Base-by-base conservation (phyloP, 1,140 invertebrate genomes). In the Atta colombica region DNA sequence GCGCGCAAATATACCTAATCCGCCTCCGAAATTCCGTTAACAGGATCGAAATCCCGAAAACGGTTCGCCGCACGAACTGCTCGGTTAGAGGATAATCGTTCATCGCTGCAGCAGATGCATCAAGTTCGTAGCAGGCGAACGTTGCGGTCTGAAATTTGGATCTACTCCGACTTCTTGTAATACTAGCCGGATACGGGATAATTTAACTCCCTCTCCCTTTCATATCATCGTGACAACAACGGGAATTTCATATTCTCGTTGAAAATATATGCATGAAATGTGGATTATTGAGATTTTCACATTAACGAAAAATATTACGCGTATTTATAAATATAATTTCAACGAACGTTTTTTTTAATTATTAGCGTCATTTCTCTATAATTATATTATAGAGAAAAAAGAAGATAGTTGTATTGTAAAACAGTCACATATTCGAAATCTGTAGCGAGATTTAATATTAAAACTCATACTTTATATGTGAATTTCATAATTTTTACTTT, bases 1-100 rank as follows among this genome's bases (percentile, higher is more conserved):
- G 66, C 49, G 51, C 35, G 78, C 78, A 72, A 81, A 81, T 81
- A 81, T 21, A 81, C 66, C 78, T 71, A 82, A 82, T 82, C 80
- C 53, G 78, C 51, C 16, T 71, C 10, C 25, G 39, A 82, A 82
- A 82, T 82, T 82, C 25, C 80, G 80, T 21, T 63, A 39, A 74
- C 80, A 31, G 55, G 55, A 82, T 74, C 71, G 68, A 82, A 82
- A 74, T 74, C 71, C 21, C 80, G 39, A 39, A 82, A 82, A 82
- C 55, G 80, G 35, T 58, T 58, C 78, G 66, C 51, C 78, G 21
- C 66, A 71, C 35, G 51, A 81, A 81, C 66, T 45, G 51, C 16
- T 81, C 66, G 78, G 61, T 81, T 81, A 55, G 66, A 45, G 77
- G 80, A 82, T 60, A 82, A 82, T 82, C 55, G 80, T 82, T 28